Evolutionary conservation across 2,797 vertebrate species (phyloP), one percentile per base, ranked within the genome.

Genomic region (Fistularia tabacaria): DNA sequence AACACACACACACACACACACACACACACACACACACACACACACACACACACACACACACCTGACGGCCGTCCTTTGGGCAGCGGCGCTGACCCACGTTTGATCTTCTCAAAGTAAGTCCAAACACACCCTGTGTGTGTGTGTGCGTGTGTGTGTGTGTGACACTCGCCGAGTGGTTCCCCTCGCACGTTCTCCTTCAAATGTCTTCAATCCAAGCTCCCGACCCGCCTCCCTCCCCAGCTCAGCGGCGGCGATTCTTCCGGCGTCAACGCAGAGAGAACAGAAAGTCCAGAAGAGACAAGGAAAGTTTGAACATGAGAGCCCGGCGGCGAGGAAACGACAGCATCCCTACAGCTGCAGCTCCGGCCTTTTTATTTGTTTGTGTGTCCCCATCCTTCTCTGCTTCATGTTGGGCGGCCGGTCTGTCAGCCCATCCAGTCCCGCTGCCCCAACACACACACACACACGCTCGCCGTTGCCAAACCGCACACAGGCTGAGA

Each of bases 1-100:
- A 77, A 77, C 79, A 77, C 75, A 84, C 77, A 73, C 54, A n/a
- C 36, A 51, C 51, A 55, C 80, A 83, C 81, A 25, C 79, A 77
- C 79, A 77, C 75, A 84, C 77, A 73, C 54, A n/a, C 14, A 42
- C 36, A 58, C 62, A 76, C 71, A 55, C 14, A 42, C 36, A 58
- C 62, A 76, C 71, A 55, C 36, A 51, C 51, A 55, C 80, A 83
- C 81, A 25, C 79, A 77, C 79, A 77, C 75, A 84, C 77, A 73
- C 54, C 39, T 25, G 25, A 5, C 5, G 25, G 25, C 25, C 25
- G 25, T 25, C 25, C 2, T 25, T 5, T 25, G 25, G 2, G 25
- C 25, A 5, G 25, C 25, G 25, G 25, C 25, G 25, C 25, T 25
- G 25, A 25, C 25, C 25, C 2, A 25, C 25, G 25, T 25, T 25